Conservation (phyloP, 2,888 invertebrate genomes). For the Anoplius nigerrimus region DNA sequence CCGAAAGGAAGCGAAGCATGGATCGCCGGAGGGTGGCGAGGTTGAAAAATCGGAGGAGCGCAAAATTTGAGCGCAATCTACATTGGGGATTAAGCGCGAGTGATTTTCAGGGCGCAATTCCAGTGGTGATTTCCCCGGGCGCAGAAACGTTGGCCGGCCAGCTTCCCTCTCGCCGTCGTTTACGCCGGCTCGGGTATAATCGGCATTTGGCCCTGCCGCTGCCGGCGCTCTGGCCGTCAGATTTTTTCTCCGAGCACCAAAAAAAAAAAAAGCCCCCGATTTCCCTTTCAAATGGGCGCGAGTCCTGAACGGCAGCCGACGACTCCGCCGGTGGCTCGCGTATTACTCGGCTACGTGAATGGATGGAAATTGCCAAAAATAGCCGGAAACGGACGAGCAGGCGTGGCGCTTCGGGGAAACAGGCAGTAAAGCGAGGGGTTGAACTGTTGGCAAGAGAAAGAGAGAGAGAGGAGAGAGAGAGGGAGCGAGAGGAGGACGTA, state of each 20-base stretch:
- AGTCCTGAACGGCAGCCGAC: background rate
- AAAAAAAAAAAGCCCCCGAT: conserved; percentile 44
- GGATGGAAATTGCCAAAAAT: conserved; percentile 66
- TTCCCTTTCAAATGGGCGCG: conserved; percentile 50
- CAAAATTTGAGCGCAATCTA: conserved; percentile 21
- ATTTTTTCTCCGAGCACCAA: conserved; percentile 36
- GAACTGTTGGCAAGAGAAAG: background rate
- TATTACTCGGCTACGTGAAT: conserved; percentile 55
- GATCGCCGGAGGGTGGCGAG: background rate
- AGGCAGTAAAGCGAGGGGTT: background rate
- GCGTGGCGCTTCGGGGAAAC: conserved; percentile 31
- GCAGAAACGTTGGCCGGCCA: conserved; percentile 41
- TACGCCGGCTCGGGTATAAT: conserved; percentile 30
- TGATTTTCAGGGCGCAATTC: conserved; percentile 23
- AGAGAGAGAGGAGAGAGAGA: background rate
- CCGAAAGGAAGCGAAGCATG: too few relatives aligned
- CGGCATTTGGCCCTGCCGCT: conserved; percentile 32
- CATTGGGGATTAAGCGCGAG: conserved; percentile 14
- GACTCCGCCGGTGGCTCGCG: conserved; percentile 17
- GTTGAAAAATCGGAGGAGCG: conserved; percentile 8
- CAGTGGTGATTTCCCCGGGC: conserved; percentile 47
- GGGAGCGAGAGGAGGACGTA: background rate
- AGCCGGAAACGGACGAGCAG: conserved; percentile 59
- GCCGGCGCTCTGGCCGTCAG: too few relatives aligned
- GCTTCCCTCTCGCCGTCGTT: conserved; percentile 20